Base-by-base conservation (phyloP, 2,797 vertebrate genomes). In the Artibeus jamaicensis region DNA sequence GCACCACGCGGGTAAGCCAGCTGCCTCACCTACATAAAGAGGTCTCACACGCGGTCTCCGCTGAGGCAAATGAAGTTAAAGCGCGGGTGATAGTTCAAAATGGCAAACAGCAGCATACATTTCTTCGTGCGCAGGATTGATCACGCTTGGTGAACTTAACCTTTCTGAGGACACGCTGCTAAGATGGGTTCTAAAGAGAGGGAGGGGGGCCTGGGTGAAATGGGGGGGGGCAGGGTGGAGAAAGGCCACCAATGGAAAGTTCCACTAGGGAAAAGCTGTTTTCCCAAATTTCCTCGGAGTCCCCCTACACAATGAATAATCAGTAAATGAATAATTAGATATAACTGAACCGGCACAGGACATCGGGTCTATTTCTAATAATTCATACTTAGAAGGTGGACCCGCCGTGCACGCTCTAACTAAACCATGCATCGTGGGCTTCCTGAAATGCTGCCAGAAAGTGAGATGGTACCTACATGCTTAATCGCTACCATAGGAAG, bases 61-160 rank as follows among this genome's bases (percentile, higher is more conserved):
- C 32, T 79, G 50, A 78, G 42, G 84, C 37, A 95, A 89, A 53
- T 74, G 50, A 65, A 86, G n/a, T 85, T n/a, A 9, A 34, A 53
- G 8, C 22, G 34, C 26, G 59, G 48, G 55, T 53, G 89, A 92
- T 92, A 74, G 89, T 87, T 84, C 93, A 89, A 87, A 93, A 76
- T 42, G 32, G 71, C 46, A 87, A 93, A 86, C 11, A 93, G 18
- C 29, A 77, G 6, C 44, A 55, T 48, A 18, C 59, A 82, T 92
- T 91, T 92, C 78, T 74, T 48, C 32, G 55, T 62, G 19, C 48
- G 8, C 48, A 16, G 77, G 78, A 91, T 89, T 83, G 92, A 84
- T 86, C 55, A 26, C 14, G 5, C 26, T 55, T 85, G 7, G 74
- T 78, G 62, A 91, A 67, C 44, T 74, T 84, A 73, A 73, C 29